Evolutionary conservation across 2,888 invertebrate species (phyloP), one percentile per base, ranked within the genome.

Genomic region (Ornithoptera priamus): DNA sequence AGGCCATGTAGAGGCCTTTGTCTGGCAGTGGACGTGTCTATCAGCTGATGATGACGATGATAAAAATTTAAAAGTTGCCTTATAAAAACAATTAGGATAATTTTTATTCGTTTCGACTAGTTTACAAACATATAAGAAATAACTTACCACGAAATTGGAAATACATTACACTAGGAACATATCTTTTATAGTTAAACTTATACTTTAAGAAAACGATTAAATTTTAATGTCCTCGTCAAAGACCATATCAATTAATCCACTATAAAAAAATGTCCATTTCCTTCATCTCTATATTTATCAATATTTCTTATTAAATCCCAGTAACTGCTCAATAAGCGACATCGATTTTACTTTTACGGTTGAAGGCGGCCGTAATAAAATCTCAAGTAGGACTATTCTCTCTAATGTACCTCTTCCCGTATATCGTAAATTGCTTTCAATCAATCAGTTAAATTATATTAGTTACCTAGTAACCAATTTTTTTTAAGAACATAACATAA

Each of bases 241-340:
- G 30, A 30, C 4, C 4, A 30, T 30, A 30, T 30, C 30, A 30
- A 30, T 30, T 30, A 30, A 30, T 30, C 30, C 30, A 30, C 30
- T 30, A 30, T 3, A 30, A 30, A 30, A 30, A 30, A 30, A 30
- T 30, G 5, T 30, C 30, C 30, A n/a, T 18, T 56, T 56, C n/a
- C 7, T 56, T 20, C 7, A 56, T 10, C 18, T 8, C 2, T 56
- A 71, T 72, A 70, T 24, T 65, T 73, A 70, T 62, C 70, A 72
- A 85, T 86, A 86, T 83, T 82, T 80, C 81, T 81, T 83, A 85
- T 87, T 86, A 83, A 85, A 87, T 84, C 84, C 81, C 81, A 73
- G 83, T 83, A 82, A 85, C 83, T 82, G 81, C 81, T 84, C 82
- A 85, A 86, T 88, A 87, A 88, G 83, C 79, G 80, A 74, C 76